Evolutionary conservation across 2,113 vertebrate species (phyloP), one percentile per base, ranked within the genome.

Genomic region (Acrocephalus kingi): DNA sequence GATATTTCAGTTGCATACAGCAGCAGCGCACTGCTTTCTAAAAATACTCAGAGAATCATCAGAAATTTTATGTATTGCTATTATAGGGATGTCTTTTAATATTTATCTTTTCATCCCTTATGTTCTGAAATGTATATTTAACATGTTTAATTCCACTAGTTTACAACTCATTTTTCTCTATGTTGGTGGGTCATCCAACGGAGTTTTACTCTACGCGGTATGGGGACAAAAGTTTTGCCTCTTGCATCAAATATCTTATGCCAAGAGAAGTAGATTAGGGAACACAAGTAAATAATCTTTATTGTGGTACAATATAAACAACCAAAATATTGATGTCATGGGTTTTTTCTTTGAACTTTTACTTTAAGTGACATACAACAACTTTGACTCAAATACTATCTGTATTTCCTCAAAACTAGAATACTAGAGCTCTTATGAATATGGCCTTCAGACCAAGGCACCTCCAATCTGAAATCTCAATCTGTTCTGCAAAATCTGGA

Each of bases 51-150:
- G 61, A 71, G 75, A 91, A 87, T 82, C 83, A 82, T 93, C 75
- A 92, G 74, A 86, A 85, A 89, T 61, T 71, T 87, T 88, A 91
- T 51, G 25, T 79, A 81, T 92, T 84, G 48, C 90, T 96, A 95
- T 96, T 94, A 66, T 66, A 96, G 48, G 46, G 54, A 59, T 77
- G 73, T 68, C 84, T 96, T 95, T 94, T 94, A 93, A 92, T 96
- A 95, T 86, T 94, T 88, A 82, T 96, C 80, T 92, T 89, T 81
- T 79, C 58, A 91, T 82, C 15, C 72, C 86, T 95, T 93, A 59
- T 91, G 80, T 67, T 95, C 61, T 43, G 78, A 63, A 88, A 75
- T n/a, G 43, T 52, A 61, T 82, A 83, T 92, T 96, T 84, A 77
- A 87, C 37, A 6, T 31, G 25, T 72, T 97, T 66, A 49, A 80